Evolutionary conservation across 2,888 invertebrate species (phyloP).

Genomic region (Dorcus parallelipipedus): DNA sequence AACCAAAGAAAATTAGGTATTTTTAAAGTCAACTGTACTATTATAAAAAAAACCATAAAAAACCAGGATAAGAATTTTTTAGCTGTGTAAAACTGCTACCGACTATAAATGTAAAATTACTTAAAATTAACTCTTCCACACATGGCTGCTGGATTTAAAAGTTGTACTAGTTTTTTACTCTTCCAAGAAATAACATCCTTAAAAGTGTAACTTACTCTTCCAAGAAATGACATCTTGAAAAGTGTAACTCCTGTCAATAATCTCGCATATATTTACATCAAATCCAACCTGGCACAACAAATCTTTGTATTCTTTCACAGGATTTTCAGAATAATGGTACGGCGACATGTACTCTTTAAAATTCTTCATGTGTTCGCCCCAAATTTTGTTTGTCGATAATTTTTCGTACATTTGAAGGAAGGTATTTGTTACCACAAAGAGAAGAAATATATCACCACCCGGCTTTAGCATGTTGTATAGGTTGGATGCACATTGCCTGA

Average conservation of each 20-base stretch:
- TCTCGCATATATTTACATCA: slow-evolving; percentile 56
- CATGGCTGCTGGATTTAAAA: too few species aligned
- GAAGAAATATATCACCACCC: slow-evolving; percentile 66
- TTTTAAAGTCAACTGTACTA: too few species aligned
- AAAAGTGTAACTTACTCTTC: slow-evolving; percentile 53
- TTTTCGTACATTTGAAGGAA: slow-evolving; percentile 66
- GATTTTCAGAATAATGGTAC: slow-evolving; percentile 61
- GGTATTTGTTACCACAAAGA: slow-evolving; percentile 66
- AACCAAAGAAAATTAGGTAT: too few species aligned
- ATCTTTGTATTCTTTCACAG: slow-evolving; percentile 55
- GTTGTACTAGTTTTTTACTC: too few species aligned
- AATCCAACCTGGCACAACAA: slow-evolving; percentile 61
- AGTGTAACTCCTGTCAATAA: slow-evolving; percentile 55
- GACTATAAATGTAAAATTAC: too few species aligned
- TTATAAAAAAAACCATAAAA: too few species aligned
- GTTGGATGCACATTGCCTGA: slow-evolving; percentile 61
- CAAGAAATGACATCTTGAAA: slow-evolving; percentile 57
- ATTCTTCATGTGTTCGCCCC: slow-evolving; percentile 64
- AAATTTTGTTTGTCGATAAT: slow-evolving; percentile 55
- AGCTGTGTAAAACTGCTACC: too few species aligned
- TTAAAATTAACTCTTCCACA: too few species aligned
- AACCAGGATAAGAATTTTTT: too few species aligned
- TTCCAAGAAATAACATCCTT: too few species aligned
- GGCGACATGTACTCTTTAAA: slow-evolving; percentile 63
- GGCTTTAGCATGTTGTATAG: slow-evolving; percentile 63